These are phyloP conservation scores for Neosilurus hyrtlii DNA, from an alignment of 2,797 vertebrate species.

Conservation along the genomic window DNA sequence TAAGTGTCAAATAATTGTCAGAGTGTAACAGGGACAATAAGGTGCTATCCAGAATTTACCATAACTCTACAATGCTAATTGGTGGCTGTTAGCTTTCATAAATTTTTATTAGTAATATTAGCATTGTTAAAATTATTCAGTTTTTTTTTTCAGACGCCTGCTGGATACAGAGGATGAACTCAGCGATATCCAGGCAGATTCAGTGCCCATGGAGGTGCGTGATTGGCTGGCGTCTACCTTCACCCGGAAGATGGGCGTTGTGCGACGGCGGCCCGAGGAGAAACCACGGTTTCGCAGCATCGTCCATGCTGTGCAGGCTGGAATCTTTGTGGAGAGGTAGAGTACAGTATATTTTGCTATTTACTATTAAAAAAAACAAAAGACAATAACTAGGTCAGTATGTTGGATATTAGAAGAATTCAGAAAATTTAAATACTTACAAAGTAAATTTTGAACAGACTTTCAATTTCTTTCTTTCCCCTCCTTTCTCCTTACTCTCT, in stretches of 20 bases:
- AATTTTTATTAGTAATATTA: conserved; percentile 15
- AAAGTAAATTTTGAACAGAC: not conserved
- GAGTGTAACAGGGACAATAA: not conserved
- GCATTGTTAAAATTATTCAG: conserved; percentile 13
- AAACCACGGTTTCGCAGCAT: conserved; percentile 97
- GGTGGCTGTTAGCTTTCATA: not conserved
- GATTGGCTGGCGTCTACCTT: conserved; percentile 98
- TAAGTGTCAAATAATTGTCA: not conserved
- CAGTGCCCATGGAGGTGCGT: conserved; percentile 90
- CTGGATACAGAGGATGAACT: conserved; percentile 96
- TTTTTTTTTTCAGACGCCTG: conserved; percentile 75
- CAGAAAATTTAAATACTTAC: not conserved
- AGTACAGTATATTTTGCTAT: not conserved
- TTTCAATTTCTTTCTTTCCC: not conserved
- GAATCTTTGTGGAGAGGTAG: conserved; percentile 97
- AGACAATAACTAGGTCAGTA: not conserved
- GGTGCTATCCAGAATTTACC: conserved; percentile 4
- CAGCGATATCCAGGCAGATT: conserved; percentile 88
- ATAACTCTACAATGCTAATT: conserved; percentile 9
- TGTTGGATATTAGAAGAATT: not conserved
- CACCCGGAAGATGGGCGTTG: conserved; percentile 92
- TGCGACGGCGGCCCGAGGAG: conserved; percentile 87
- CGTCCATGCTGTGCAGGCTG: conserved; percentile 95
- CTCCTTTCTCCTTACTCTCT: not conserved
- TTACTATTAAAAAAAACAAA: not conserved